These are phyloP conservation scores for Siniperca scherzeri DNA, from an alignment of 2,797 vertebrate genomes.

Conservation along the genomic window DNA sequence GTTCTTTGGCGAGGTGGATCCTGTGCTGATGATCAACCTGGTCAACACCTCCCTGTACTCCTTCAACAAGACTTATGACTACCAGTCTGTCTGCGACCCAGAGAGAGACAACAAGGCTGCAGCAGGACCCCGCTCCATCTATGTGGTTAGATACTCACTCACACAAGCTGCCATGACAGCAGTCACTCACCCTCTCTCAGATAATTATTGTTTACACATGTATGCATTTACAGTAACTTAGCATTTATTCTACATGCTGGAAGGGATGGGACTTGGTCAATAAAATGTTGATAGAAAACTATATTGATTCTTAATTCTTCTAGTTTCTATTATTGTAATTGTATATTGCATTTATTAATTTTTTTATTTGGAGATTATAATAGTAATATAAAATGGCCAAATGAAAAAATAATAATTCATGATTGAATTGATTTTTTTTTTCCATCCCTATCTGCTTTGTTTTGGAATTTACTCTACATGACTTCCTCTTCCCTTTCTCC, in stretches of 20 bases:
- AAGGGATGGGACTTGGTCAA: neutral
- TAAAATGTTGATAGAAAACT: neutral
- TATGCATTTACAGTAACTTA: neutral
- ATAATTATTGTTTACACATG: neutral
- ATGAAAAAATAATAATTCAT: neutral
- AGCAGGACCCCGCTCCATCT: constrained; percentile 91
- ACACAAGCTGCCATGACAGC: neutral
- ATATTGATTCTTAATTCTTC: neutral
- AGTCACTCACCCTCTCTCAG: neutral
- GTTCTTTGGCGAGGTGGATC: constrained; percentile 98
- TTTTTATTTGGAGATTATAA: neutral
- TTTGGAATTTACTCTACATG: neutral
- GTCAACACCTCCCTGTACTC: constrained; percentile 94
- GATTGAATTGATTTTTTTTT: neutral
- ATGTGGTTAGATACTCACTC: constrained; percentile 88
- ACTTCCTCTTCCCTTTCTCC: constrained; percentile 30
- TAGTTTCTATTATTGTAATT: neutral
- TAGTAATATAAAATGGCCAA: neutral
- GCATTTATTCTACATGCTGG: neutral
- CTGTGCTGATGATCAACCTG: constrained; percentile 94
- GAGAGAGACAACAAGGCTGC: constrained; percentile 94
- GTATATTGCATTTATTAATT: neutral
- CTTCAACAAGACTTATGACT: constrained; percentile 98
- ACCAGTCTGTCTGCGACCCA: constrained; percentile 96
- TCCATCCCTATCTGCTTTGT: neutral